Evolutionary conservation across 2,888 invertebrate genomes (phyloP).

Genomic region (Ecliptopera silaceata): DNA sequence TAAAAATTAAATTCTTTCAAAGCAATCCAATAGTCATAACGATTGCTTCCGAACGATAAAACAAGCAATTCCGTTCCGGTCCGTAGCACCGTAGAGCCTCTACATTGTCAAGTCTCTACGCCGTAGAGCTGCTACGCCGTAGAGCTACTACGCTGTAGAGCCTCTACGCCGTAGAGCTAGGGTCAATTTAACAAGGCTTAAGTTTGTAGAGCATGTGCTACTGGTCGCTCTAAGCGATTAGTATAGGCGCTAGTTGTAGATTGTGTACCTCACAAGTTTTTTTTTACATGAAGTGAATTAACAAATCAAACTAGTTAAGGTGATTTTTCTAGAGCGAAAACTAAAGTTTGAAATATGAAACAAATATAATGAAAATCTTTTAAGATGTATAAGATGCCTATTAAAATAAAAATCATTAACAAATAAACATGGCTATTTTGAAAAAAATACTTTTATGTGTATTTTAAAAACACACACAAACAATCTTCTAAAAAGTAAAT

Average conservation of each 20-base stretch:
- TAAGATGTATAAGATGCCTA: too few species aligned
- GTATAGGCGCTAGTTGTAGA: background rate
- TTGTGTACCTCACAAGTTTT: background rate
- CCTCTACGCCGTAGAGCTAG: constrained; percentile 5
- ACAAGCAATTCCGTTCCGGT: background rate
- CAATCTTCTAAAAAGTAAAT: too few species aligned
- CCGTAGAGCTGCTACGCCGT: background rate
- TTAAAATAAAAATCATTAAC: too few species aligned
- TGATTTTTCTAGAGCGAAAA: too few species aligned
- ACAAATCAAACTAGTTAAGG: too few species aligned
- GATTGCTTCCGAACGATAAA: background rate
- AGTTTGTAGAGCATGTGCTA: constrained; percentile 2
- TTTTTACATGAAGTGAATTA: background rate
- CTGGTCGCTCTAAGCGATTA: background rate
- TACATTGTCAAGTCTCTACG: constrained; percentile 14
- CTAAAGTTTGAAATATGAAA: too few species aligned
- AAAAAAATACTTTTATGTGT: too few species aligned
- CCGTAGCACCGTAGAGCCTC: constrained; percentile 5
- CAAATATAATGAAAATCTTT: too few species aligned
- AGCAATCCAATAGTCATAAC: constrained; percentile 1
- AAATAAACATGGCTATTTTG: too few species aligned
- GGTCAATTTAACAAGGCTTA: constrained; percentile 15
- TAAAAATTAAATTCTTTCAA: background rate
- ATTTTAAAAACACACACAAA: too few species aligned
- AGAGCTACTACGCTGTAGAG: constrained; percentile 13